phyloP scores from a whole-genome alignment of 2,113 vertebrate genomes.

The Eulemur macaco region DNA sequence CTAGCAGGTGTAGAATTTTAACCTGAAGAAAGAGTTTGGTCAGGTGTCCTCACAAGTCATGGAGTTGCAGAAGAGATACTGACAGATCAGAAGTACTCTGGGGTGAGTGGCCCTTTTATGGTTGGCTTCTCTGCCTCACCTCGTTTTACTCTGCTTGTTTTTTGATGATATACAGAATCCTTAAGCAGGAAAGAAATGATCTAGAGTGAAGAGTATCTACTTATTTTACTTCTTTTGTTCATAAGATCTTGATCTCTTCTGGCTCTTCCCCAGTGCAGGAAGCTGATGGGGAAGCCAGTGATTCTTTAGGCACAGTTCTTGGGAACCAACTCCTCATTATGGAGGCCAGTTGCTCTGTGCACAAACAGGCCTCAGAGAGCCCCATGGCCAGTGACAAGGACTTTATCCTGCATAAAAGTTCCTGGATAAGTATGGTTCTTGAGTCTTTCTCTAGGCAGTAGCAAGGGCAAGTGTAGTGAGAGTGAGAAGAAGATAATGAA shows the following conservation, averaged over 20 bases:
- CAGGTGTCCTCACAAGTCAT: not conserved
- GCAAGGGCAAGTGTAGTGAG: not conserved
- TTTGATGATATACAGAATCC: conserved; percentile 17
- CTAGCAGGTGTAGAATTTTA: conserved; percentile 32
- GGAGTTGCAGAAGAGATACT: not conserved
- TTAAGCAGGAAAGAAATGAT: conserved; percentile 32
- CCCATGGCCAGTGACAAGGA: not conserved
- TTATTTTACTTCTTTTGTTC: conserved; percentile 17
- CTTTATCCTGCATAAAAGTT: not conserved
- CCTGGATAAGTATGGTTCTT: not conserved
- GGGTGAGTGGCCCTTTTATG: not conserved
- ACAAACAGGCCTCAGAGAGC: not conserved
- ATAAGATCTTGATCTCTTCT: conserved; percentile 54
- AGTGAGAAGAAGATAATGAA: not conserved
- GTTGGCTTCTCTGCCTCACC: not conserved
- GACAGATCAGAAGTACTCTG: not conserved
- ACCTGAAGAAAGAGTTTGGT: conserved; percentile 5
- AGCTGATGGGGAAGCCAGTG: conserved; percentile 33
- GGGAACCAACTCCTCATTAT: conserved; percentile 45
- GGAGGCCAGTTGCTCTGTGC: conserved; percentile 1
- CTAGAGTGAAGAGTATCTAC: not conserved
- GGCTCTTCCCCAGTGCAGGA: not conserved
- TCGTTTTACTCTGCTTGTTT: not conserved
- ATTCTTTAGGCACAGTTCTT: conserved; percentile 8
- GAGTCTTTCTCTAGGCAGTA: not conserved